phyloP scores from a whole-genome alignment of 2,113 vertebrate species.

The Columba livia region DNA sequence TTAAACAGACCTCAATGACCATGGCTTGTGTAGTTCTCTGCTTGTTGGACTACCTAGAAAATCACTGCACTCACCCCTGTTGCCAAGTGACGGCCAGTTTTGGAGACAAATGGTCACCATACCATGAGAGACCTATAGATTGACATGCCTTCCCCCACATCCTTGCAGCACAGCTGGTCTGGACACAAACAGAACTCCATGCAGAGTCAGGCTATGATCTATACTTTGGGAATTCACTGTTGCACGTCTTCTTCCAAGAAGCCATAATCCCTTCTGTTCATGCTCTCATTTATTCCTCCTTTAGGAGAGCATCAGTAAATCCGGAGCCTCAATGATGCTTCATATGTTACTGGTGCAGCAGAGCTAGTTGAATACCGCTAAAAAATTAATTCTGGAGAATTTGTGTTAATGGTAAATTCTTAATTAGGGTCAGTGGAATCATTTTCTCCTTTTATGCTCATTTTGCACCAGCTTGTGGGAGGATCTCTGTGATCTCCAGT shows the following conservation, averaged over 20 bases:
- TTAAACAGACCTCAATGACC: neutral
- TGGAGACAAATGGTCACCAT: neutral
- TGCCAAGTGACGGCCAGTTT: neutral
- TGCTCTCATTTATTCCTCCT: neutral
- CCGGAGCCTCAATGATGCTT: neutral
- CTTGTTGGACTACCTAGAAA: neutral
- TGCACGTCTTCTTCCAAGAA: neutral
- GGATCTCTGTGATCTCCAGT: rapidly evolving
- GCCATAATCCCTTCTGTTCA: neutral
- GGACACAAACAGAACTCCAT: neutral
- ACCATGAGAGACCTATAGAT: neutral
- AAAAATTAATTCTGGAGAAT: neutral
- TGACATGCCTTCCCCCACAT: neutral
- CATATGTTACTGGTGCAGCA: neutral
- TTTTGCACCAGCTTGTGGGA: neutral
- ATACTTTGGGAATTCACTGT: neutral
- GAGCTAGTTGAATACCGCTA: neutral
- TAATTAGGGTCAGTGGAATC: neutral
- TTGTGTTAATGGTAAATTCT: neutral
- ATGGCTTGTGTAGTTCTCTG: neutral
- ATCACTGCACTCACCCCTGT: neutral
- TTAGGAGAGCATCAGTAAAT: neutral
- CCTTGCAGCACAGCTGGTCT: neutral
- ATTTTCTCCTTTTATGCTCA: neutral
- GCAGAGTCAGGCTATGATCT: neutral